These are phyloP conservation scores for Akabosia matsudoensis DNA, from an alignment of 1,140 invertebrate genomes.

Conservation along the genomic window DNA sequence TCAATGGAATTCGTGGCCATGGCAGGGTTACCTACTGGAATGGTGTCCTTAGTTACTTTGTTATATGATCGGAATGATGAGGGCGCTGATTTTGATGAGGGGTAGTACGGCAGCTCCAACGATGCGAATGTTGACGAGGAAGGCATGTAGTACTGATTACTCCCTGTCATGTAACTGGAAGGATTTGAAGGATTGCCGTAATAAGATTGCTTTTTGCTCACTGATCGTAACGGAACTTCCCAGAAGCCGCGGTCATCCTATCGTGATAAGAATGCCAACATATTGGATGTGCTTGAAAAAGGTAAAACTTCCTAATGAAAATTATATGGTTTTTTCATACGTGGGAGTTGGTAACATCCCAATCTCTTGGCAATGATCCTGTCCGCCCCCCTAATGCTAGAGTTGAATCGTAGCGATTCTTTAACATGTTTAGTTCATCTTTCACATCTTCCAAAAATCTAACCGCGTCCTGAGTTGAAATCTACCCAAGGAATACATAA, in stretches of 20 bases:
- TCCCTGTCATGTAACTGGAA: not conserved
- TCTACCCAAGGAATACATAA: slow-evolving; percentile 54
- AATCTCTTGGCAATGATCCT: not conserved
- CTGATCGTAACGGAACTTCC: not conserved
- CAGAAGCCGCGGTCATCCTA: slow-evolving; percentile 7
- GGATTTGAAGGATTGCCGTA: not conserved
- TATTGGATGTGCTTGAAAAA: no score
- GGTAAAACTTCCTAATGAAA: no score
- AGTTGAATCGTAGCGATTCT: slow-evolving; percentile 60
- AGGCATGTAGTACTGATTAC: not conserved
- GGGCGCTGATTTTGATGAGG: no score
- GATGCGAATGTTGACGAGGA: not conserved
- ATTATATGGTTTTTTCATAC: not conserved
- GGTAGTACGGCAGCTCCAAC: not conserved
- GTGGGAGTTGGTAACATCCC: not conserved
- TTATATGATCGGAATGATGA: not conserved
- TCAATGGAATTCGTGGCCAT: slow-evolving; percentile 25
- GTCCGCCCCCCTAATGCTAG: slow-evolving; percentile 43
- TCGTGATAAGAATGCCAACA: no score
- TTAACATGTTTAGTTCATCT: slow-evolving; percentile 64
- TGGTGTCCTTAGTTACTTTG: no score
- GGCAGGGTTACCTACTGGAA: no score
- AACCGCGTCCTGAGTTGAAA: slow-evolving; percentile 67
- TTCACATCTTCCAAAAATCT: slow-evolving; percentile 69
- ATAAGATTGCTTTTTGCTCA: slow-evolving; percentile 5